Percentiles rank a stretch among this genome's conserved stretches.
These are phyloP conservation scores for Heterodera schachtii DNA, from an alignment of 1,140 invertebrate species.

Conservation along the genomic window DNA sequence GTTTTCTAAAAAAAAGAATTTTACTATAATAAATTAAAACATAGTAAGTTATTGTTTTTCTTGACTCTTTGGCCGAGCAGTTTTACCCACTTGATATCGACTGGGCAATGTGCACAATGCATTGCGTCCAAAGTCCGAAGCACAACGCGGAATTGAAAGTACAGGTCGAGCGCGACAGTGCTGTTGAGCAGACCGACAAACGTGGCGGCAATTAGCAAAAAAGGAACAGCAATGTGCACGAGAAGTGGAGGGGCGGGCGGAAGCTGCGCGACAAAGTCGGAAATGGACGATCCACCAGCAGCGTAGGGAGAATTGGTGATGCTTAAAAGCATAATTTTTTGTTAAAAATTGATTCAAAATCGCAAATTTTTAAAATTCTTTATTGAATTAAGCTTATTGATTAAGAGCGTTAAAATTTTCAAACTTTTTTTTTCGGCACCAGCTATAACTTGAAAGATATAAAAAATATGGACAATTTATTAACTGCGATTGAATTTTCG, in stretches of 20 bases:
- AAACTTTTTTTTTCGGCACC: no score
- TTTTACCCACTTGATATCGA: slow-evolving; percentile 31
- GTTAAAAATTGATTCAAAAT: no score
- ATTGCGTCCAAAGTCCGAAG: slow-evolving; percentile 27
- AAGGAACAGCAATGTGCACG: not conserved
- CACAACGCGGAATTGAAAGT: slow-evolving; percentile 24
- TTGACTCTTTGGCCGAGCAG: not conserved
- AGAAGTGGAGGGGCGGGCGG: not conserved
- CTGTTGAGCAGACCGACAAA: not conserved
- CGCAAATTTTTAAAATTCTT: no score
- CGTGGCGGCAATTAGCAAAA: not conserved
- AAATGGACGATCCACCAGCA: not conserved
- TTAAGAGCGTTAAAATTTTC: no score
- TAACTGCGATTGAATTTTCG: no score
- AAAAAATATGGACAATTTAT: no score
- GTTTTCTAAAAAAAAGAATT: not conserved
- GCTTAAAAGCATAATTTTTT: no score
- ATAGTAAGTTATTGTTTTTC: no score
- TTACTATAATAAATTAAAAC: no score
- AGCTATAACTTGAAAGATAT: no score
- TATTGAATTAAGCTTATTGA: no score
- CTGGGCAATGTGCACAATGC: slow-evolving; percentile 27
- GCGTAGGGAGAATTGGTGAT: no score
- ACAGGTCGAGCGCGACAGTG: slow-evolving; percentile 15
- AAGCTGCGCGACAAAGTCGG: not conserved